phyloP scores from a whole-genome alignment of 2,888 invertebrate species.

The Agrochola circellaris region DNA sequence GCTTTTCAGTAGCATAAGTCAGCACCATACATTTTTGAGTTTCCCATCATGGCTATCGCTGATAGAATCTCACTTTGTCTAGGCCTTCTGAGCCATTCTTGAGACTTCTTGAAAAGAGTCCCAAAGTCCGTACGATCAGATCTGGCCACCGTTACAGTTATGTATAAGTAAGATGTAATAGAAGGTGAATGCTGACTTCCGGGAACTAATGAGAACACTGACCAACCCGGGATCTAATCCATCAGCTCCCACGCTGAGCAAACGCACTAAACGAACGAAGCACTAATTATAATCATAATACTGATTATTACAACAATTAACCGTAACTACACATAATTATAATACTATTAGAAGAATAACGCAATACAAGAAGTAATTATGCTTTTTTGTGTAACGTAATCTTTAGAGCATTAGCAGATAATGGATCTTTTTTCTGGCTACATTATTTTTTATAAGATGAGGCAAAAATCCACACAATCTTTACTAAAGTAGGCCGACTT shows the following conservation, averaged over 20 bases:
- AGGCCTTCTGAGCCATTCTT: too few species aligned
- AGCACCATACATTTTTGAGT: too few species aligned
- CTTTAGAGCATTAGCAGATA: slow-evolving; percentile 44
- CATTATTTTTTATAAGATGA: slow-evolving; percentile 7
- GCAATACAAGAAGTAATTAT: slow-evolving; percentile 44
- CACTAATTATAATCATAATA: slow-evolving; percentile 9
- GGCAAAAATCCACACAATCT: slow-evolving; percentile 6
- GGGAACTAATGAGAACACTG: too few species aligned
- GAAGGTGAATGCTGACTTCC: too few species aligned
- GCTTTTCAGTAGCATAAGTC: too few species aligned
- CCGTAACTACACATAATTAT: slow-evolving; percentile 47
- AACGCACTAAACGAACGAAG: background rate
- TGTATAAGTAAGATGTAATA: background rate
- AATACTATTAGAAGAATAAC: slow-evolving; percentile 55
- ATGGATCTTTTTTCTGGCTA: slow-evolving; percentile 19
- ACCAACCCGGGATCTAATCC: background rate
- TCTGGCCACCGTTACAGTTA: too few species aligned
- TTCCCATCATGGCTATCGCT: too few species aligned
- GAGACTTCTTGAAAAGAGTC: too few species aligned
- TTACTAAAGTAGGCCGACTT: background rate
- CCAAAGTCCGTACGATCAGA: too few species aligned
- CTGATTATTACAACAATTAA: slow-evolving; percentile 44
- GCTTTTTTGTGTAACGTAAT: slow-evolving; percentile 47
- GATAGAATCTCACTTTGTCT: too few species aligned
- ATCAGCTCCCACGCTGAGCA: slow-evolving; percentile 8